A percentile compares a stretch with the other conserved stretches of the same genome.
These are phyloP conservation scores for Falco naumanni DNA, from an alignment of 2,797 vertebrate genomes.

Conservation along the genomic window DNA sequence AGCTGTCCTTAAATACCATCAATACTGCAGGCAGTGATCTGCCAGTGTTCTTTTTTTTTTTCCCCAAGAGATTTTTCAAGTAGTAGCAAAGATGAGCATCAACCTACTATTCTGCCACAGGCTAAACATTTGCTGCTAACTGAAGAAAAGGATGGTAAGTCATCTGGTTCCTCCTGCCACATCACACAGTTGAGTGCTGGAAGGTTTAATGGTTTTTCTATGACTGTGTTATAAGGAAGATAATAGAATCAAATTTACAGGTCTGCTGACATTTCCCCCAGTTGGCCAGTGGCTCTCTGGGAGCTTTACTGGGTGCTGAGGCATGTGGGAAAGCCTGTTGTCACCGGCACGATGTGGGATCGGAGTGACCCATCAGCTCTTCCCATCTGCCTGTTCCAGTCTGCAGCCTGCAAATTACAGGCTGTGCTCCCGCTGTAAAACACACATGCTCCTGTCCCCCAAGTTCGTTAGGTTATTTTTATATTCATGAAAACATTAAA, in stretches of 20 bases:
- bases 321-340: neutral
- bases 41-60: neutral
- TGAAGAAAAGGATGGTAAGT: neutral
- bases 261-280: neutral
- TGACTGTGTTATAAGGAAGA: neutral
- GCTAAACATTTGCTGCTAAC: neutral
- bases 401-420: slow-evolving; percentile 35
- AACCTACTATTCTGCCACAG: neutral
- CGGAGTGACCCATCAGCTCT: neutral
- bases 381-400: neutral
- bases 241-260: neutral
- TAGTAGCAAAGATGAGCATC: neutral
- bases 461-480: slow-evolving; percentile 37
- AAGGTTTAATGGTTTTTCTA: neutral
- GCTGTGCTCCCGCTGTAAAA: neutral
- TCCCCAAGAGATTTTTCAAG: neutral
- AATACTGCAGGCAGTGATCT: neutral
- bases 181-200: neutral
- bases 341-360: neutral
- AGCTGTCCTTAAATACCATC: neutral
- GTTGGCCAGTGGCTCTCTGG: neutral
- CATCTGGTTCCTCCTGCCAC: neutral
- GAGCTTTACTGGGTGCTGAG: neutral
- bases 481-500: slow-evolving; percentile 48
- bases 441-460: neutral